These are phyloP conservation scores for Meiosimyza platycephala DNA, from an alignment of 2,888 invertebrate genomes.

Conservation along the genomic window DNA sequence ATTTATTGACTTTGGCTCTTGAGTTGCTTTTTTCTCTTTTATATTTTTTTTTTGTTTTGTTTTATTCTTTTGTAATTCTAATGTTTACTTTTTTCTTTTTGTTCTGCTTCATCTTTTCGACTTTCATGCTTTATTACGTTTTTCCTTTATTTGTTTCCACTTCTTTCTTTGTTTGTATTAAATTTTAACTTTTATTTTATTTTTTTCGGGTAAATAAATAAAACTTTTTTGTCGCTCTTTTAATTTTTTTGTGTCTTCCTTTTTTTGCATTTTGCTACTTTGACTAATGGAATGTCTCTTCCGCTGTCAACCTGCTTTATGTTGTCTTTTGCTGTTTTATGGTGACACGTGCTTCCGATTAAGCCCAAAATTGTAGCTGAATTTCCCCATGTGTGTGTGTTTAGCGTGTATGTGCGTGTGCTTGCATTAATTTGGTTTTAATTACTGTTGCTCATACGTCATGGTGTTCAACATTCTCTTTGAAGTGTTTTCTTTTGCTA, in stretches of 20 bases:
- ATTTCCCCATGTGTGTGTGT: neutral
- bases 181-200: neutral
- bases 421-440: slow-evolving; percentile 6
- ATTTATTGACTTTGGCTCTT: no score
- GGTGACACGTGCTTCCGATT: slow-evolving; percentile 3
- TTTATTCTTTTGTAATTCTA: neutral
- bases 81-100: neutral
- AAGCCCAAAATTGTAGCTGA: neutral
- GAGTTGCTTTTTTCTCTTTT: no score
- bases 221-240: neutral
- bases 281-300: no score
- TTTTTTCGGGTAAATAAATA: neutral
- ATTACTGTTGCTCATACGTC: slow-evolving; percentile 21
- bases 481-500: no score
- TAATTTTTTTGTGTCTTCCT: neutral
- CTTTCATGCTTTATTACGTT: neutral
- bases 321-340: neutral
- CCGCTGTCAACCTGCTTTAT: no score
- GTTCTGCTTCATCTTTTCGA: no score
- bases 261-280: no score
- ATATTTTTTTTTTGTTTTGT: neutral
- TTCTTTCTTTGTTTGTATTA: neutral
- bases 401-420: neutral
- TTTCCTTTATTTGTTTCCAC: neutral
- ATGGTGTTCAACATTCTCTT: neutral